phyloP scores from a whole-genome alignment of 2,888 invertebrate genomes.

The Chrysomela aeneicollis region DNA sequence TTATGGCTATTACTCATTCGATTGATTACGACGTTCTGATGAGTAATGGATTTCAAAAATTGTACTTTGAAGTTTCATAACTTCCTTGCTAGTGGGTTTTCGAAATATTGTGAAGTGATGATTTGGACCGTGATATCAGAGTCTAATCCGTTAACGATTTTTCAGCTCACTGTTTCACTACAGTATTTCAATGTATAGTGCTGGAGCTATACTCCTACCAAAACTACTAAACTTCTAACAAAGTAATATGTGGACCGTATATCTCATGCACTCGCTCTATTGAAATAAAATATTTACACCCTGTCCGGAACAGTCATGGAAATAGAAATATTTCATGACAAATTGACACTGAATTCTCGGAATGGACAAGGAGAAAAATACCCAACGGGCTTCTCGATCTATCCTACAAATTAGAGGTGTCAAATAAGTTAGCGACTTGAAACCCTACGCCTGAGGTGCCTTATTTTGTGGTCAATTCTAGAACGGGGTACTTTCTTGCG shows the following conservation, averaged over 20 bases:
- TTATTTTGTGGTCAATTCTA: too few species aligned
- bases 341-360: neutral
- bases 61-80: too few species aligned
- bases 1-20: too few species aligned
- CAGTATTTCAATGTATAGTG: neutral
- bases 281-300: constrained; percentile 21
- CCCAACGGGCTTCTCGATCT: neutral
- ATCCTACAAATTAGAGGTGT: neutral
- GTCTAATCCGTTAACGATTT: too few species aligned
- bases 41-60: too few species aligned
- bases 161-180: neutral
- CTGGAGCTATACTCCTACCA: neutral
- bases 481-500: too few species aligned
- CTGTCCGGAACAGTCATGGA: constrained; percentile 9
- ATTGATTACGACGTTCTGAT: too few species aligned
- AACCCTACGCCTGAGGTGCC: neutral
- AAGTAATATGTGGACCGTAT: constrained; percentile 13
- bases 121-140: too few species aligned
- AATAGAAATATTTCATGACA: constrained; percentile 16
- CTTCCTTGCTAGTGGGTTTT: too few species aligned
- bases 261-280: constrained; percentile 16
- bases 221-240: constrained; percentile 19
- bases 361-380: neutral
- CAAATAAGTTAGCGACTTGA: constrained; percentile 11
- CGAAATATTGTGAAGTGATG: too few species aligned